These are phyloP conservation scores for Drosophila subquinaria DNA, from an alignment of 2,888 invertebrate genomes.

Conservation along the genomic window DNA sequence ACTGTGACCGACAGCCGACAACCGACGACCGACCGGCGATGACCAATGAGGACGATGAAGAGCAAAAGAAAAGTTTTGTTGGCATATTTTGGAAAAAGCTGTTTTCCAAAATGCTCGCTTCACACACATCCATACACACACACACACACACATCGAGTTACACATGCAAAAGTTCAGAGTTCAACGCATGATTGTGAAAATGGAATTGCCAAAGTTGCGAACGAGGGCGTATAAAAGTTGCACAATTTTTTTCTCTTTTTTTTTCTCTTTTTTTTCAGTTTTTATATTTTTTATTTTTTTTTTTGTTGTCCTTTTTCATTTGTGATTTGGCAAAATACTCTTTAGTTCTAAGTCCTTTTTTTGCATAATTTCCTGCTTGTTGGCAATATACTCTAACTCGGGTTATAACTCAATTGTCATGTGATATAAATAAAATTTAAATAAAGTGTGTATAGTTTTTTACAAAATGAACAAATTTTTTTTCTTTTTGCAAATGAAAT, in stretches of 20 bases:
- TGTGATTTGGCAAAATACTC: slow-evolving; percentile 63
- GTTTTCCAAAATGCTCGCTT: slow-evolving; percentile 66
- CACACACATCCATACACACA: slow-evolving; percentile 36
- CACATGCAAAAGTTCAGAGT: slow-evolving; percentile 76
- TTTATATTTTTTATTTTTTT: slow-evolving; percentile 18
- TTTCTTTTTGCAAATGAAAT: too few relatives aligned
- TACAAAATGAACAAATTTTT: too few relatives aligned
- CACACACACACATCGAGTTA: slow-evolving; percentile 42
- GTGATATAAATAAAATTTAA: too few relatives aligned
- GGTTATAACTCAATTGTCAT: background rate
- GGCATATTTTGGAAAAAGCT: slow-evolving; percentile 76
- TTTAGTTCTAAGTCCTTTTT: slow-evolving; percentile 37
- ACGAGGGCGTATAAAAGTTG: slow-evolving; percentile 72
- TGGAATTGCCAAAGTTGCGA: slow-evolving; percentile 82
- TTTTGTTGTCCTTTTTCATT: slow-evolving; percentile 44
- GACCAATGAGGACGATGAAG: slow-evolving; percentile 64
- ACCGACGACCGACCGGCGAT: slow-evolving; percentile 52
- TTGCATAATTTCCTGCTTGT: slow-evolving; percentile 68
- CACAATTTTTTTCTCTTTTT: slow-evolving; percentile 38
- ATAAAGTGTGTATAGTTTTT: too few relatives aligned
- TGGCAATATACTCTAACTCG: slow-evolving; percentile 11
- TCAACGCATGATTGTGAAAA: slow-evolving; percentile 83
- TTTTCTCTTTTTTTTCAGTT: slow-evolving; percentile 14
- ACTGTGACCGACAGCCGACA: slow-evolving; percentile 73
- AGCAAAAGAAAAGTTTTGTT: slow-evolving; percentile 66